Base-by-base conservation (phyloP, 2,113 vertebrate species). In the Caloenas nicobarica region DNA sequence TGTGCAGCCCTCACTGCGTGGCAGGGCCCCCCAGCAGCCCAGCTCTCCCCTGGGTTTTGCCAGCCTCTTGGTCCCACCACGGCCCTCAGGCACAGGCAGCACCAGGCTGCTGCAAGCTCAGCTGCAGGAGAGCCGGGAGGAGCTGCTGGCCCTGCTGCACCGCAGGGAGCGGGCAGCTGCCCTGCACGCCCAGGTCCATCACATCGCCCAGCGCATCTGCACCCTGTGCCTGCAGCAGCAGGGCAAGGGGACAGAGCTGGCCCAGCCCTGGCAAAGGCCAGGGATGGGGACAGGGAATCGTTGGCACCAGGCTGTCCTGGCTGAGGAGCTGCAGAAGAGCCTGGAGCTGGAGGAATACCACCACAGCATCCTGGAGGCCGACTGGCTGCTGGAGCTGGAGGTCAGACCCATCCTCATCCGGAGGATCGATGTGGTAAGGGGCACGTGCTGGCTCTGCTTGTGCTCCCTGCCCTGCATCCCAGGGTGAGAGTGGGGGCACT, bases 301-400 rank as follows among this genome's bases (percentile, higher is more conserved):
- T 14, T 0, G 0, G 42, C 13, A 2, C 22, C 51, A 68, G 31
- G 42, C 70, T 81, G 72, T 51, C 36, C 68, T 74, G 64, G 42
- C 61, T 0, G 11, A 95, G 46, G 83, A 93, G n/a, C 22, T 72
- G 70, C 82, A 86, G 69, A 81, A 83, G 83, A 93, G 57, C 28
- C 90, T 97, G 65, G 89, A 95, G 38, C 78, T 98, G 62, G 96
- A 97, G 40, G 44, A 94, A 26, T 97, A 97, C 23, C 92, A 66
- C 31, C 68, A 89, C 66, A 62, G 53, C 33, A 95, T 97, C 54
- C 87, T 97, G 81, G 61, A 83, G 64, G 42, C 64, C 0, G 94
- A 97, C 66, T 97, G 96, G 95, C 83, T 96, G 69, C 87, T 97
- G 33, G 96, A 97, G 84, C 81, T 97, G 85, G 92, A 96, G 88